Percentiles rank a stretch among this genome's conserved stretches.
phyloP scores from a whole-genome alignment of 2,797 vertebrate genomes.

The Muraenolepis orangiensis region DNA sequence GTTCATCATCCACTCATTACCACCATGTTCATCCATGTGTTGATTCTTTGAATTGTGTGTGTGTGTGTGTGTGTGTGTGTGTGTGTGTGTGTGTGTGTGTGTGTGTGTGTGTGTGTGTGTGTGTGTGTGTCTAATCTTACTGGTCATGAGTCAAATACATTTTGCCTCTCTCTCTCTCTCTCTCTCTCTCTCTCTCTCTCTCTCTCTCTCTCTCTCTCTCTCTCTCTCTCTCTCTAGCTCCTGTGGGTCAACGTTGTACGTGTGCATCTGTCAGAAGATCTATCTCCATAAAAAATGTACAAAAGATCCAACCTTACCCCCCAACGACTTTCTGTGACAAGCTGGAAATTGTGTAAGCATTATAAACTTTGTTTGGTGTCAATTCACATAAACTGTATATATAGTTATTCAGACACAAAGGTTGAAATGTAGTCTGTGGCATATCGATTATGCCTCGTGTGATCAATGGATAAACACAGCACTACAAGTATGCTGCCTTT shows the following conservation, averaged over 20 bases:
- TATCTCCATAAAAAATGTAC: background rate
- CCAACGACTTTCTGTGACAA: slow-evolving; percentile 46
- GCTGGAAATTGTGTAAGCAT: slow-evolving; percentile 69
- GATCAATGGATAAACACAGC: too few species aligned
- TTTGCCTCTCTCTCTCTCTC: background rate
- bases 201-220: background rate
- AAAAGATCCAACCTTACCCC: slow-evolving; percentile 57
- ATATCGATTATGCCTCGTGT: too few species aligned
- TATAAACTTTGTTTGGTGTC: background rate
- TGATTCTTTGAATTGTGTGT: background rate
- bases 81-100: too few species aligned
- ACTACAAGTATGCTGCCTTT: background rate
- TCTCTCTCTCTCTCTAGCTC: background rate
- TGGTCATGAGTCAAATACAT: background rate
- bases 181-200: background rate
- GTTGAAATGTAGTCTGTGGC: background rate
- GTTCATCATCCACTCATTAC: slow-evolving; percentile 15
- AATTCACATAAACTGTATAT: background rate
- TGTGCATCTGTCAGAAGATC: background rate
- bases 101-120: background rate
- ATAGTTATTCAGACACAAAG: background rate
- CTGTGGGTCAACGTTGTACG: background rate
- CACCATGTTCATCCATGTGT: background rate
- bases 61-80: background rate
- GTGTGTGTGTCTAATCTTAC: background rate